Evolutionary conservation across 2,888 invertebrate genomes (phyloP).

Genomic region (Dioctria linearis): DNA sequence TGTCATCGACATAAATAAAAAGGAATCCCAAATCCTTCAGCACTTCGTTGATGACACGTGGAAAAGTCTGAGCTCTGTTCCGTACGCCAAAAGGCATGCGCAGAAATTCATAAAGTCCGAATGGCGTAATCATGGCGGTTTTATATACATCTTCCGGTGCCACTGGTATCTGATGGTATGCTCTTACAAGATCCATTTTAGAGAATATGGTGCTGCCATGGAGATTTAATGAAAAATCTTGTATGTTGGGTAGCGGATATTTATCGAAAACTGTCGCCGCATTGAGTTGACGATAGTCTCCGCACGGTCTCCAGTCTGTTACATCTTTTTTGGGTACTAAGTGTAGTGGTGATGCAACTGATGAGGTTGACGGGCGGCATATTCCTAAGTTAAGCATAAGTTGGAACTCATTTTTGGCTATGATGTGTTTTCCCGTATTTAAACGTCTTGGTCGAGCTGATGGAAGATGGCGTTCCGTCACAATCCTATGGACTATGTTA

Average conservation of each 20-base stretch:
- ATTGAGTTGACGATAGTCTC: not conserved
- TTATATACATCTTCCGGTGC: too few species aligned
- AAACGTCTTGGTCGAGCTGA: not conserved
- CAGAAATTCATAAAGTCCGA: too few species aligned
- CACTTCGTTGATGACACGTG: slow-evolving; percentile 1
- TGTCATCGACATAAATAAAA: not conserved
- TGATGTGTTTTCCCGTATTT: not conserved
- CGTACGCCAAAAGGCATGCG: too few species aligned
- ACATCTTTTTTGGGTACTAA: not conserved
- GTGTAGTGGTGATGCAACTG: not conserved
- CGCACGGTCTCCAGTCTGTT: not conserved
- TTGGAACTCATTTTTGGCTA: slow-evolving; percentile 57
- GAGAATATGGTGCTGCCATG: too few species aligned
- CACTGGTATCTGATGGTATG: too few species aligned
- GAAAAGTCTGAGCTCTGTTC: not conserved
- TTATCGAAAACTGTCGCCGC: too few species aligned
- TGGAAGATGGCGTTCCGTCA: not conserved
- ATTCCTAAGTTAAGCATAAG: not conserved
- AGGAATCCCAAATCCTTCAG: not conserved
- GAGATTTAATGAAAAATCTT: too few species aligned
- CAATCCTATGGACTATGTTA: slow-evolving; percentile 7
- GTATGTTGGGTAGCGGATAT: too few species aligned
- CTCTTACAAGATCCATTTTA: too few species aligned
- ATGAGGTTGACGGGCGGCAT: slow-evolving; percentile 50
- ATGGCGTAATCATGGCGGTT: too few species aligned